Evolutionary conservation across 1,140 invertebrate species (phyloP), one percentile per base, ranked within the genome.

Genomic region (Drosophila obscura): DNA sequence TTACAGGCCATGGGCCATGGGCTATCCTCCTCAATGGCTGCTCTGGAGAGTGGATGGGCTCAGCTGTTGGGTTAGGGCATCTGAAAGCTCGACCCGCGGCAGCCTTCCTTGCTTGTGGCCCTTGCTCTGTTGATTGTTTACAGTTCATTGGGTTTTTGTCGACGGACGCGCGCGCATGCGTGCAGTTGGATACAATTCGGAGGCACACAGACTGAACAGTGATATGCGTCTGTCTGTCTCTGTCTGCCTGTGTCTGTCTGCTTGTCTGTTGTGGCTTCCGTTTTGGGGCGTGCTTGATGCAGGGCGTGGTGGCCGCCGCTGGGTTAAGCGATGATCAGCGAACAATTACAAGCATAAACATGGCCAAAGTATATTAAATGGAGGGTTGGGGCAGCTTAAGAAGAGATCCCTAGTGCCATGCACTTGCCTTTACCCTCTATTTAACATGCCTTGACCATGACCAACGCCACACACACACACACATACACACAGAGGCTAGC

Each of bases 91-190:
- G 35, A 39, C 35, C 11, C 4, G 8, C 35, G 35, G 35, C 5
- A 39, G 35, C 35, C 11, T 39, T 39, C 35, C 35, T 13, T 39
- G 4, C 35, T 60, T 43, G 15, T 48, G 45, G 15, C 16, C 16
- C 45, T 71, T 59, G 67, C 43, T 56, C 57, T 61, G 61, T 31
- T 63, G 44, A 61, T 64, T 68, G 59, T 82, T 85, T 76, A 80
- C 83, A 88, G 82, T 88, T 87, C 82, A 87, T 76, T 87, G 83
- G 66, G 55, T 67, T 55, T 57, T 66, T 46, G 22, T 35, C 31
- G 52, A 58, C 11, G 56, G 72, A 52, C 41, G 50, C 31, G 41
- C 60, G 60, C 60, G 59, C 57, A 63, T 79, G 75, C 76, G 63
- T 79, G 48, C 49, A 57, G 46, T 58, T 41, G 28, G 26, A 9